Conservation (phyloP, 35 echinoderm and acorn worm genomes). For the Lytechinus variegatus region DNA sequence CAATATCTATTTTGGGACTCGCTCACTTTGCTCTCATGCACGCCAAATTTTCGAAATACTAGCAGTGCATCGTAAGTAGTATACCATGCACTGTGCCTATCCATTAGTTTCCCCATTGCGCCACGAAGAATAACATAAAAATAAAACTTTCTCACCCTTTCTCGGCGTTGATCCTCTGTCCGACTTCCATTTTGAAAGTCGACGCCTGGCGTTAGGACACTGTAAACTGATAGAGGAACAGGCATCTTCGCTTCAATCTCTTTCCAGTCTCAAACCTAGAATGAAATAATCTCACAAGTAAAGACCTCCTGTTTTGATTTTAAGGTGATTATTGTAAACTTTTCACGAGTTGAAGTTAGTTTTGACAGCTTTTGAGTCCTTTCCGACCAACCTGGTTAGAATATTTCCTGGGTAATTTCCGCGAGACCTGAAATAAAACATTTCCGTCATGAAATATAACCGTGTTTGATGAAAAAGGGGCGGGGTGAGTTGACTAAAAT, state of each 20-base stretch:
- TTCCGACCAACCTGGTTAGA: not conserved
- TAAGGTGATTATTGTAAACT: not conserved
- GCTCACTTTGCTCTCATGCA: too few relatives aligned
- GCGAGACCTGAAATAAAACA: not conserved
- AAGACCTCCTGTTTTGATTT: not conserved
- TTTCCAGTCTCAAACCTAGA: too few relatives aligned
- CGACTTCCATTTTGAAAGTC: not conserved
- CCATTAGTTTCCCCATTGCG: too few relatives aligned
- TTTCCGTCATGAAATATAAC: not conserved
- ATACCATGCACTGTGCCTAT: too few relatives aligned
- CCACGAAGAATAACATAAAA: too few relatives aligned
- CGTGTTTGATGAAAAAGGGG: not conserved
- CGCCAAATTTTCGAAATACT: too few relatives aligned
- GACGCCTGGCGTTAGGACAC: not conserved
- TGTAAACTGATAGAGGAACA: not conserved
- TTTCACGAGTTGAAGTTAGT: not conserved
- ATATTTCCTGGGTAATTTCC: not conserved
- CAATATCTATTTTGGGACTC: too few relatives aligned
- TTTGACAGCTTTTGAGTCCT: not conserved
- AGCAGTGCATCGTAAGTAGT: too few relatives aligned
- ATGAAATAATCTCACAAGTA: not conserved
- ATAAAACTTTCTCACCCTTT: not conserved
- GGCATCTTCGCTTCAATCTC: not conserved
- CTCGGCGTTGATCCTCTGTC: not conserved
- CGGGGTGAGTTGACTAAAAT: not conserved